phyloP scores from a whole-genome alignment of 2,797 vertebrate species.

The Kryptolebias ocellatus region DNA sequence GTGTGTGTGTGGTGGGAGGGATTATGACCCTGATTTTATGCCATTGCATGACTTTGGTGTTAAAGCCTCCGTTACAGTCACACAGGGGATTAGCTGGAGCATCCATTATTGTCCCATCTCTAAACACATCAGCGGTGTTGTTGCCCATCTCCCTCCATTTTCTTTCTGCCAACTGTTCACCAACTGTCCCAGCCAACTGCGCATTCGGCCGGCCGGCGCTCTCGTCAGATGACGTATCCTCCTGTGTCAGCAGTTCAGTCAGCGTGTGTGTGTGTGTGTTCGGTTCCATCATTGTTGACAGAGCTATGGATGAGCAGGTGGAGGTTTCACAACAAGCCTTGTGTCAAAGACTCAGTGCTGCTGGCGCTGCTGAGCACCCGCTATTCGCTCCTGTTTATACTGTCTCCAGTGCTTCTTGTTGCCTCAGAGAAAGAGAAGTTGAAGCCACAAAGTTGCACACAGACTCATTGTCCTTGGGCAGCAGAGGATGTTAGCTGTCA shows the following conservation, averaged over 20 bases:
- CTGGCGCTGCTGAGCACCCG: slow-evolving; percentile 19
- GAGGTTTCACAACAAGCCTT: slow-evolving; percentile 20
- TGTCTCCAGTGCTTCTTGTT: neutral
- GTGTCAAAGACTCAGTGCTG: slow-evolving; percentile 28
- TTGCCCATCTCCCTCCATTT: slow-evolving; percentile 49
- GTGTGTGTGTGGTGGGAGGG: neutral
- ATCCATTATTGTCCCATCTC: slow-evolving; percentile 42
- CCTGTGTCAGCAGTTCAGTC: slow-evolving; percentile 68
- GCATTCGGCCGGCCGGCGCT: slow-evolving; percentile 33
- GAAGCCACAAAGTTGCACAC: slow-evolving; percentile 27
- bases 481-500: slow-evolving; percentile 49
- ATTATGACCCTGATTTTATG: slow-evolving; percentile 12
- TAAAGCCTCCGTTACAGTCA: slow-evolving; percentile 41
- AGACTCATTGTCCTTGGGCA: slow-evolving; percentile 47
- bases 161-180: slow-evolving; percentile 59
- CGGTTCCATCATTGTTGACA: slow-evolving; percentile 50
- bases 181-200: slow-evolving; percentile 44
- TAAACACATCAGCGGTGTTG: slow-evolving; percentile 24
- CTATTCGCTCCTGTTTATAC: neutral
- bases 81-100: slow-evolving; percentile 41
- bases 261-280: slow-evolving; percentile 32
- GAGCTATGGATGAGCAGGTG: slow-evolving; percentile 36
- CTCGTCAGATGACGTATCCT: slow-evolving; percentile 55
- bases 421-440: neutral
- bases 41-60: slow-evolving; percentile 21